Evolutionary conservation across 2,888 invertebrate genomes (phyloP).

Genomic region (Pandemis corylana): DNA sequence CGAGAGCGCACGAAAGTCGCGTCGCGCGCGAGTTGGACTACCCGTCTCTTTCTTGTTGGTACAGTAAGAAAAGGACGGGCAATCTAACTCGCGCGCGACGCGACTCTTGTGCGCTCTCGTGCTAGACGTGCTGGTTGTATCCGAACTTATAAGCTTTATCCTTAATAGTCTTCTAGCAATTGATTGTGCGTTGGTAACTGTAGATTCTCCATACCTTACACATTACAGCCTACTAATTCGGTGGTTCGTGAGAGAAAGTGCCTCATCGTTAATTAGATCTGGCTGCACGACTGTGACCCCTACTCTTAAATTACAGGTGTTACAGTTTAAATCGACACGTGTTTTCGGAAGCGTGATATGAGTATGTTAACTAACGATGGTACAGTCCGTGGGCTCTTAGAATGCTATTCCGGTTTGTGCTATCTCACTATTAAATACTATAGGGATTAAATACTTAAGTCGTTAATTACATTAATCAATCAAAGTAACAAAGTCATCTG

Average conservation of each 20-base stretch:
- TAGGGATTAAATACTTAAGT: neutral
- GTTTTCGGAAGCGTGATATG: neutral
- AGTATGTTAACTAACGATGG: neutral
- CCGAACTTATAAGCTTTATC: no score
- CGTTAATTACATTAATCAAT: no score
- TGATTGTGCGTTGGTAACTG: constrained; percentile 3
- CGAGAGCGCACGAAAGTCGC: no score
- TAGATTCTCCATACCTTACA: neutral
- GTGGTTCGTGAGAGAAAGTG: constrained; percentile 74
- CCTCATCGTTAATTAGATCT: constrained; percentile 68
- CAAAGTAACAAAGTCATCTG: no score
- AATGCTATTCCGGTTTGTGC: neutral
- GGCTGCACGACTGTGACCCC: constrained; percentile 68
- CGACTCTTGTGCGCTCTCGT: no score
- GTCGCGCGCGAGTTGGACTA: no score
- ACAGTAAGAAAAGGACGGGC: no score
- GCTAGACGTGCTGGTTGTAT: no score
- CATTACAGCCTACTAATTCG: constrained; percentile 20
- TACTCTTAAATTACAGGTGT: constrained; percentile 43
- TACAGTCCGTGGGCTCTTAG: neutral
- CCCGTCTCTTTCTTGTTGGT: no score
- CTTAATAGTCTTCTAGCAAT: no score
- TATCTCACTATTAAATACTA: no score
- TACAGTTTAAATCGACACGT: constrained; percentile 13
- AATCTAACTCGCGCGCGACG: no score